A percentile compares a stretch with the other conserved stretches of the same genome.
These are phyloP conservation scores for Scatophagus argus DNA, from an alignment of 2,113 vertebrate species.

Conservation along the genomic window DNA sequence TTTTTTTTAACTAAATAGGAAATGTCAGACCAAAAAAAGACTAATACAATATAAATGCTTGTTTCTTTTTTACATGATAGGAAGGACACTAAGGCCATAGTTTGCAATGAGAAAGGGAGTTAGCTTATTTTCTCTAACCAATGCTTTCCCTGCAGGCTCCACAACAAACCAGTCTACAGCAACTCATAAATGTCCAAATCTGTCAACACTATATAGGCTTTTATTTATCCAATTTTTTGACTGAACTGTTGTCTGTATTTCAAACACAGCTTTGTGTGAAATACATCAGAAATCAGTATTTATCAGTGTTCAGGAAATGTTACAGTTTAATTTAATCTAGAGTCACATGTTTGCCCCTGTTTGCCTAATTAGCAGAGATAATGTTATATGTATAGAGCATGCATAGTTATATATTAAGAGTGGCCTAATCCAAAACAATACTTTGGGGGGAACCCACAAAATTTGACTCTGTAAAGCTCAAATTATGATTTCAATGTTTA, in stretches of 20 bases:
- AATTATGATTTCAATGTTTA: background rate
- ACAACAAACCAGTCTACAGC: background rate
- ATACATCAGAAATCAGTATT: background rate
- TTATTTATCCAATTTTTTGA: background rate
- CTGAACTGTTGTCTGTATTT: background rate
- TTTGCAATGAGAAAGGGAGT: no score
- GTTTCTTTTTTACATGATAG: background rate
- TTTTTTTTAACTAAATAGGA: background rate
- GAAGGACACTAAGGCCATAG: background rate
- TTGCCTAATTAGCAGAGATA: no score
- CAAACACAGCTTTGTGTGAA: background rate
- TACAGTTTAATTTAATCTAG: background rate
- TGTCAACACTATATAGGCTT: background rate
- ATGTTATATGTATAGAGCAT: no score
- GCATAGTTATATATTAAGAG: no score
- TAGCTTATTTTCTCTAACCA: no score
- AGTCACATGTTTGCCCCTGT: constrained; percentile 4
- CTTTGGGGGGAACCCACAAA: background rate
- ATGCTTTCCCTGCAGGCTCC: no score
- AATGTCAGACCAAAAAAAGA: background rate
- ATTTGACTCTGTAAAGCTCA: background rate
- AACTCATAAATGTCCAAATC: no score
- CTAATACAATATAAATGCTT: background rate
- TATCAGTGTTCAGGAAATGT: background rate
- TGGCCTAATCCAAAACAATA: no score